Percentiles rank a stretch among this genome's conserved stretches.
Conservation (phyloP, 1,140 invertebrate species). For the Rhopalosiphum maidis region DNA sequence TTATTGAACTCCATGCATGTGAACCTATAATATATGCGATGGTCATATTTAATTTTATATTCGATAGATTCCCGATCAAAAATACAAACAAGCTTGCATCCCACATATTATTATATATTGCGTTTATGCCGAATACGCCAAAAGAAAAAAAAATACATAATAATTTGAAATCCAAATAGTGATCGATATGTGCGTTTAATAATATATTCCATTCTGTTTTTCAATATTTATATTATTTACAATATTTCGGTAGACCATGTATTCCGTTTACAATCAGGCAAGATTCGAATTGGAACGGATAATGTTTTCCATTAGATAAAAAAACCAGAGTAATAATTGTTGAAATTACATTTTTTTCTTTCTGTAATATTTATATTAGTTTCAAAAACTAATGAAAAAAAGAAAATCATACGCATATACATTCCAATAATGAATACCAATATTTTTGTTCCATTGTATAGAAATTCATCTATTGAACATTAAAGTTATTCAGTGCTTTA, state of each 20-base stretch:
- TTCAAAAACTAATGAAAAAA: neutral
- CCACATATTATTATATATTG: neutral
- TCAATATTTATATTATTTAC: neutral
- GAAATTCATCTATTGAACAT: neutral
- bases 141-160: conserved; percentile 16
- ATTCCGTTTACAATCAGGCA: neutral
- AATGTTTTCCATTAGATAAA: neutral
- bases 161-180: neutral
- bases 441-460: neutral
- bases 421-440: neutral
- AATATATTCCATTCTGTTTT: neutral
- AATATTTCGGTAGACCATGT: neutral
- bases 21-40: neutral
- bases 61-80: neutral
- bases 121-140: neutral
- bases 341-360: neutral
- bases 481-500: neutral
- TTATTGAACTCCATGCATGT: neutral
- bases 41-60: neutral
- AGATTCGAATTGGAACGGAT: neutral
- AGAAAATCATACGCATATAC: neutral
- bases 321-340: neutral
- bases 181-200: neutral
- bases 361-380: neutral
- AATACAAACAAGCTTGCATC: neutral